phyloP scores from a whole-genome alignment of 2,888 invertebrate species.

The Acanthosepion pharaonis region DNA sequence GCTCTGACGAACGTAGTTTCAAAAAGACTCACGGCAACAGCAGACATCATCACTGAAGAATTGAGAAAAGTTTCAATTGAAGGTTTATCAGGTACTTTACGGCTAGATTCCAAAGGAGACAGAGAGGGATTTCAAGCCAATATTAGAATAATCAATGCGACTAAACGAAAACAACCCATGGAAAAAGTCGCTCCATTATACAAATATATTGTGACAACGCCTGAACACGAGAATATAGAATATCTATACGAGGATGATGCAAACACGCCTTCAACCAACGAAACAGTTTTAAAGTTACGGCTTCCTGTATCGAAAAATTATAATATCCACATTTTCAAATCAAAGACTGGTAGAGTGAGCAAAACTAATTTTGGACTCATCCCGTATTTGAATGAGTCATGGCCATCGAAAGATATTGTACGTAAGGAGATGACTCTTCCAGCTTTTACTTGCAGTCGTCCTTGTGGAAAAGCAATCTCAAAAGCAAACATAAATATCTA shows the following conservation, averaged over 20 bases:
- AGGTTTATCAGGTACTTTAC: conserved; percentile 55
- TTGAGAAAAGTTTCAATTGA: conserved; percentile 54
- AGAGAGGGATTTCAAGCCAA: conserved; percentile 56
- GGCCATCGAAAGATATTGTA: neutral
- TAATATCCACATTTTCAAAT: neutral
- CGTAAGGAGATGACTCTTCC: neutral
- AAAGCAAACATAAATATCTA: neutral
- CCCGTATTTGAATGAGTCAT: neutral
- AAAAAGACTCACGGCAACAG: conserved; percentile 53
- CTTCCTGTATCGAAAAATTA: neutral
- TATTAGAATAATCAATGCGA: conserved; percentile 53
- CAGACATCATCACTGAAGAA: conserved; percentile 51
- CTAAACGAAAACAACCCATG: too few species aligned
- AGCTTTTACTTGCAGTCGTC: neutral
- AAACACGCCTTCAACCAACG: neutral
- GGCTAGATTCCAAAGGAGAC: conserved; percentile 54
- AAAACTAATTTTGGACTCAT: neutral
- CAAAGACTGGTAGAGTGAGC: neutral
- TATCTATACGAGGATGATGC: too few species aligned
- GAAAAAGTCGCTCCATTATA: too few species aligned
- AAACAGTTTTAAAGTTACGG: neutral
- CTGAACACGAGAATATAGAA: too few species aligned
- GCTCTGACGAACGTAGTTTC: conserved; percentile 53
- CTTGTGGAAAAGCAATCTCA: neutral
- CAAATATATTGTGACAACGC: too few species aligned